Evolutionary conservation across 2,113 vertebrate species (phyloP), one percentile per base, ranked within the genome.

Genomic region (Platichthys flesus): DNA sequence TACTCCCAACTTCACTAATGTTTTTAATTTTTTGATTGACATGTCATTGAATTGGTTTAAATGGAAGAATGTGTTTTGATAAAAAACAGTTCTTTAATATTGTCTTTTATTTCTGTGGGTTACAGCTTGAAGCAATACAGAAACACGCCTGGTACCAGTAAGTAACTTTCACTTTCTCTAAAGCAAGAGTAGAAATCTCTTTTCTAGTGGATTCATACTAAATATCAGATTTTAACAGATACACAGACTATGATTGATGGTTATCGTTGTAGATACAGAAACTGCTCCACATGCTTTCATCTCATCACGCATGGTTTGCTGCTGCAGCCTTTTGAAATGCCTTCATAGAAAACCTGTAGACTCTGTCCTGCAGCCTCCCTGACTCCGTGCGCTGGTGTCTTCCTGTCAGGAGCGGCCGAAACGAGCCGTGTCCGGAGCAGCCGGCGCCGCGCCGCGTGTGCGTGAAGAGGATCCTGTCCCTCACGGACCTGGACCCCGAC

Each of bases 111-210:
- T 67, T 42, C 56, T 61, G 18, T 31, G 31, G 31, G 55, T 80
- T 77, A 76, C 93, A 97, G 96, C 94, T 97, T 81, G 96, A 97
- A 92, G 95, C 95, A 92, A 97, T 97, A 90, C 96, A 97, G 90
- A 97, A 96, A 85, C 96, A 97, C 70, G 69, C 94, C 52, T 97
- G 96, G 96, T 97, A 97, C 89, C 93, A 95, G 96, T 97, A 91
- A 97, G 96, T 97, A 2, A 93, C 42, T 60, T 57, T 24, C 2
- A 31, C 0, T 5, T 14, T 16, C 16, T 31, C 31, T 7, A 31
- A 31, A 40, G 9, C 37, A 40, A 12, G 9, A 40, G 37, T 40
- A 2, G 31, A 31, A 31, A 37, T 37, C 35, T 37, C 9, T 28
- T 28, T 4, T 28, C 26, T 28, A 28, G 26, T 28, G 26, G 26